Conservation (phyloP, 2,888 invertebrate species). For the Elmis aenea region DNA sequence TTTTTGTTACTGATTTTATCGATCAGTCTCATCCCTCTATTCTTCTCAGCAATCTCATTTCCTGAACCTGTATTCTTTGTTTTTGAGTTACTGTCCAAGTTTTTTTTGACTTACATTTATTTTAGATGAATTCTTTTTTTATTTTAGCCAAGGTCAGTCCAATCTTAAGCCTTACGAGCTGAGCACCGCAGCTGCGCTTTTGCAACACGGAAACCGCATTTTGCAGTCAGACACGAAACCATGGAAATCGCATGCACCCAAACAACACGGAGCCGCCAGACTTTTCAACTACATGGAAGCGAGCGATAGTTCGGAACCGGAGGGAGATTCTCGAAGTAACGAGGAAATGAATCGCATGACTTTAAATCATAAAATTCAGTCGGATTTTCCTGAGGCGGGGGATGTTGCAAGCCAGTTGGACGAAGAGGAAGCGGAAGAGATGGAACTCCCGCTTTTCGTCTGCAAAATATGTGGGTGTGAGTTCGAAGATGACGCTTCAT, state of each 20-base stretch:
- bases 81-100: not conserved
- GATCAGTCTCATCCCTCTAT: no score
- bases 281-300: slow-evolving; percentile 72
- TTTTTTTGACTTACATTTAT: not conserved
- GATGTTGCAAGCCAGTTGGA: slow-evolving; percentile 47
- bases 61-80: no score
- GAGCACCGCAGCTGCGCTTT: slow-evolving; percentile 37
- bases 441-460: slow-evolving; percentile 48
- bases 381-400: slow-evolving; percentile 64
- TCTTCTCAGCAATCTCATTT: no score
- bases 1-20: no score
- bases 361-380: slow-evolving; percentile 43
- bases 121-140: not conserved
- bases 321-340: slow-evolving; percentile 46
- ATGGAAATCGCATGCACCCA: slow-evolving; percentile 39
- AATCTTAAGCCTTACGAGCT: slow-evolving; percentile 35
- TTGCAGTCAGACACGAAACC: slow-evolving; percentile 38
- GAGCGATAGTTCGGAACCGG: slow-evolving; percentile 63
- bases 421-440: slow-evolving; percentile 42
- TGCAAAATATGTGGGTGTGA: slow-evolving; percentile 53
- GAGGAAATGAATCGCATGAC: slow-evolving; percentile 41
- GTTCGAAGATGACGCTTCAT: slow-evolving; percentile 50
- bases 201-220: slow-evolving; percentile 41
- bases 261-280: slow-evolving; percentile 60
- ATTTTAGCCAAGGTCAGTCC: slow-evolving; percentile 23